Conservation (phyloP, 2,888 invertebrate species). For the Ochlodes sylvanus region DNA sequence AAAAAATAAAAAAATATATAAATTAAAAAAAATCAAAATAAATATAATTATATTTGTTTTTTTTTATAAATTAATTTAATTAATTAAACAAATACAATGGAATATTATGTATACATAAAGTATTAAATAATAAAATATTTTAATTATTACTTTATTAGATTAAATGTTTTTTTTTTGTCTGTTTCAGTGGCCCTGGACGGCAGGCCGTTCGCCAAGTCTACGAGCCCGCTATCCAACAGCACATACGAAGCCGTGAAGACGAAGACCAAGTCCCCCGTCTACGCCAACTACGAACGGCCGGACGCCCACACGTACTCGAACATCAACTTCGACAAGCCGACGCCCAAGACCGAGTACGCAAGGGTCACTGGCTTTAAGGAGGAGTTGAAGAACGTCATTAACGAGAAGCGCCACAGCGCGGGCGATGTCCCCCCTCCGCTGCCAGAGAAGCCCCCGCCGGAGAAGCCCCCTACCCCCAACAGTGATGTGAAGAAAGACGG, state of each 20-base stretch:
- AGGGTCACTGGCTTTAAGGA: slow-evolving; percentile 68
- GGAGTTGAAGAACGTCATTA: slow-evolving; percentile 72
- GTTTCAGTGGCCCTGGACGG: slow-evolving; percentile 76
- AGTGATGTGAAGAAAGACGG: slow-evolving; percentile 72
- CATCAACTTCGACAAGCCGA: slow-evolving; percentile 63
- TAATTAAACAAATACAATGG: no score
- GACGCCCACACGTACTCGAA: slow-evolving; percentile 68
- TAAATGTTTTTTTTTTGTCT: slow-evolving; percentile 40
- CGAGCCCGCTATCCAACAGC: slow-evolving; percentile 54
- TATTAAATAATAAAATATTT: no score
- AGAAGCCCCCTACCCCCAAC: slow-evolving; percentile 71
- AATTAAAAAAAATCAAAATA: no score
- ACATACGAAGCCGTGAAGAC: slow-evolving; percentile 62
- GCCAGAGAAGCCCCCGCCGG: slow-evolving; percentile 65
- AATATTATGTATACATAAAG: no score
- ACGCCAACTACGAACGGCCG: slow-evolving; percentile 69
- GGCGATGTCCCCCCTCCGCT: slow-evolving; percentile 66
- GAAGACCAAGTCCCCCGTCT: slow-evolving; percentile 63
- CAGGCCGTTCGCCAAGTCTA: slow-evolving; percentile 62
- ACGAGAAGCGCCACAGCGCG: slow-evolving; percentile 63
- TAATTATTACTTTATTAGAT: no score
- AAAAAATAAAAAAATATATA: no score
- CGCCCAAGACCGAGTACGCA: slow-evolving; percentile 67
- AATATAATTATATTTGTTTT: no score
- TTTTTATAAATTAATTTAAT: no score